Conservation (phyloP, 1,140 invertebrate species). For the Ectropis grisescens region DNA sequence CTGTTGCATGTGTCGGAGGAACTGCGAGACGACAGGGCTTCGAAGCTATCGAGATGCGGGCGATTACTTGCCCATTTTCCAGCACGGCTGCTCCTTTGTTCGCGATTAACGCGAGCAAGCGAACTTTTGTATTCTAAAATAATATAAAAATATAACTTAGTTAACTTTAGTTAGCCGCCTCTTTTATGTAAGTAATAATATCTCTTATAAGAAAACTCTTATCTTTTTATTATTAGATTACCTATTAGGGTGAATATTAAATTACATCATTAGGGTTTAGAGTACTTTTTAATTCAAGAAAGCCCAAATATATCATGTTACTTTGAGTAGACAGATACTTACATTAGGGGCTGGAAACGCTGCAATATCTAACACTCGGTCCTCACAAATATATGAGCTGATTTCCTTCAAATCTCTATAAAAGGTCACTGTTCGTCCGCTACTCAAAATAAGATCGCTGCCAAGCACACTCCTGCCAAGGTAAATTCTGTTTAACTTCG, state of each 20-base stretch:
- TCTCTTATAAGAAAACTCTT: no score
- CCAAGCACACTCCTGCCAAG: slow-evolving; percentile 41
- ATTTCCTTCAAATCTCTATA: slow-evolving; percentile 46
- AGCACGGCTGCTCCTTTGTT: slow-evolving; percentile 48
- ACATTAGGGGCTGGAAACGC: slow-evolving; percentile 52
- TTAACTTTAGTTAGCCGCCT: no score
- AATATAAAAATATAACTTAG: slow-evolving; percentile 3
- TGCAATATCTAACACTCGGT: slow-evolving; percentile 49
- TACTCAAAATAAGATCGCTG: slow-evolving; percentile 47
- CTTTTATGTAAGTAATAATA: no score
- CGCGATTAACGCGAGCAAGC: slow-evolving; percentile 40
- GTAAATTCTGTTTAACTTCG: slow-evolving; percentile 15
- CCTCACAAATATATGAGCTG: slow-evolving; percentile 46
- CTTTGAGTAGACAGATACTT: no score
- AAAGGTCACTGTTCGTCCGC: slow-evolving; percentile 43
- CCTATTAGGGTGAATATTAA: no score
- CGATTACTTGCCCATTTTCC: slow-evolving; percentile 41
- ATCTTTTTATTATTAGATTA: no score
- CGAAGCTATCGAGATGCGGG: slow-evolving; percentile 26
- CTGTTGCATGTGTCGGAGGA: slow-evolving; percentile 22
- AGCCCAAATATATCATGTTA: no score
- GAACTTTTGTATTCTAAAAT: slow-evolving; percentile 32
- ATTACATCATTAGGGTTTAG: no score
- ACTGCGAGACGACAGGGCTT: slow-evolving; percentile 38
- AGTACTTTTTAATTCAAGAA: no score